Percentiles rank a stretch among this genome's conserved stretches.
phyloP scores from a whole-genome alignment of 2,797 vertebrate species.

The Esox lucius region DNA sequence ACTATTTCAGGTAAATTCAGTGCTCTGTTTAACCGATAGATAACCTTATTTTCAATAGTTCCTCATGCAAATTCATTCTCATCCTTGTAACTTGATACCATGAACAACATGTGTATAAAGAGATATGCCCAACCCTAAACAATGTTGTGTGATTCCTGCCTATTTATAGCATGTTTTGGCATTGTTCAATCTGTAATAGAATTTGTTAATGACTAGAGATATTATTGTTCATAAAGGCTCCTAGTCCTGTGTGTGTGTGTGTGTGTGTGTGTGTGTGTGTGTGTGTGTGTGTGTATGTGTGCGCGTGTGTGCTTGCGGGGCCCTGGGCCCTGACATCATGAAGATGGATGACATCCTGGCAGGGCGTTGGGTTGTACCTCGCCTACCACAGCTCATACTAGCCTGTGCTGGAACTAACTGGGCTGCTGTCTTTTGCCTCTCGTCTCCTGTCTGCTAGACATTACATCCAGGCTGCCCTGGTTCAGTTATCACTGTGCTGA shows the following conservation, averaged over 20 bases:
- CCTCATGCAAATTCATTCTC: neutral
- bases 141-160: neutral
- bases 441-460: conserved; percentile 62
- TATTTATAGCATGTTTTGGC: conserved; percentile 7
- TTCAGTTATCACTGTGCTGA: conserved; percentile 99
- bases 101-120: neutral
- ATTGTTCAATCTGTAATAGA: conserved; percentile 5
- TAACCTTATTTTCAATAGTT: neutral
- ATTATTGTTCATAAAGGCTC: conserved; percentile 1
- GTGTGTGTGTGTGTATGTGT: neutral
- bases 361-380: neutral
- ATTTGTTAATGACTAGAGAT: conserved; percentile 1
- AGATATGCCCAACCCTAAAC: neutral
- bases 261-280: neutral
- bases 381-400: neutral
- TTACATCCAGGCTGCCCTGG: conserved; percentile 94
- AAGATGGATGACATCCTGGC: conserved; percentile 8
- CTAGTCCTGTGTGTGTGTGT: neutral
- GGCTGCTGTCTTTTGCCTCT: conserved; percentile 1
- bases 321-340: neutral
- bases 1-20: neutral
- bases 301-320: neutral
- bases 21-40: neutral
- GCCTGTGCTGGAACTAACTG: neutral
- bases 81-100: neutral